Base-by-base conservation (phyloP, 2,113 vertebrate species). In the Mobula hypostoma region DNA sequence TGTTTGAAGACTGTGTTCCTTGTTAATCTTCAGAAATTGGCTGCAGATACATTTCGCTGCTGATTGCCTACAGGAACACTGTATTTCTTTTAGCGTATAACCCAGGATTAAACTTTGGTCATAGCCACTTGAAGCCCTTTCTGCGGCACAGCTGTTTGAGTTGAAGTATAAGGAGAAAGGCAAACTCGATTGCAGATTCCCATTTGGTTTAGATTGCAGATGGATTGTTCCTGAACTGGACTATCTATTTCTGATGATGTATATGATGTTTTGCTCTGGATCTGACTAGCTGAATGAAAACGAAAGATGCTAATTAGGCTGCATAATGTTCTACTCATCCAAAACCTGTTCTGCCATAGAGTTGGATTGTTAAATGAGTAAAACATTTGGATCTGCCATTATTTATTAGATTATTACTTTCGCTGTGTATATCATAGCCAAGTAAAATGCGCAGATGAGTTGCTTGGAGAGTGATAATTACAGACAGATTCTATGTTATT, bases 31-130 rank as follows among this genome's bases (percentile, higher is more conserved):
- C 63, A 66, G n/a, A 66, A 68, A 15, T n/a, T 14, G 15, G 15
- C 32, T 92, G 61, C 63, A 72, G 66, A 70, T 92, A n/a, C 21
- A 68, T 40, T 91, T 36, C 63, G 40, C 61, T 68, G 66, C 66
- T 24, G 61, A 17, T 63, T 91, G 66, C 32, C 88, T 91, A 68
- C 66, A 70, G 88, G 88, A n/a, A 93, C 32, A 72, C 68, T 93
- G 15, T 68, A 21, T 48, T 92, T 93, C 36, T 40, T 17, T 93
- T 93, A 36, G 68, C 68, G 48, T 36, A 72, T n/a, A 93, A 93
- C 66, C 90, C 58, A 36, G 61, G 15, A 66, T 90, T 66, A 90
- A 66, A 90, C 32, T 66, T 90, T 19, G 29, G 1, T 90, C 29
- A 63, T 12, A 32, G 70, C 40, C 36, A 27, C 21, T 74, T 12